phyloP scores from a whole-genome alignment of 1,140 invertebrate genomes.

The Papilio xuthus region DNA sequence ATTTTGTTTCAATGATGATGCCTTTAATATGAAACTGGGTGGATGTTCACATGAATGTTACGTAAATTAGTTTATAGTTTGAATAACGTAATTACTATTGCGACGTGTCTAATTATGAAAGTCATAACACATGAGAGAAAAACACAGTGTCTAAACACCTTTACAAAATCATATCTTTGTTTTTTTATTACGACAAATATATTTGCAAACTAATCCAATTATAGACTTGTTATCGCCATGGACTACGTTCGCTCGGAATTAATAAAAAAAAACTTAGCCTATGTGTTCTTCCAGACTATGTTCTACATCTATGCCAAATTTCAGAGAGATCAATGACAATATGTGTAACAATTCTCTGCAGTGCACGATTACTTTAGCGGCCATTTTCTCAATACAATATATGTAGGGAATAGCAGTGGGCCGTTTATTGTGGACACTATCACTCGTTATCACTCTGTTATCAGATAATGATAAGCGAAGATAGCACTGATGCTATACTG shows the following conservation, averaged over 20 bases:
- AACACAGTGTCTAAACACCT: too few species aligned
- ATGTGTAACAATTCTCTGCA: too few species aligned
- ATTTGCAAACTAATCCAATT: too few species aligned
- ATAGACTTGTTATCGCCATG: too few species aligned
- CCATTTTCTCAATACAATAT: neutral
- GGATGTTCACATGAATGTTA: constrained; percentile 15
- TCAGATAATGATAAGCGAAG: constrained; percentile 9
- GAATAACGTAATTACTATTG: constrained; percentile 2
- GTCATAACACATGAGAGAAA: neutral
- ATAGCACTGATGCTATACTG: neutral
- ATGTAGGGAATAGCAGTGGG: neutral
- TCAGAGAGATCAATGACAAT: too few species aligned
- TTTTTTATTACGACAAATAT: too few species aligned
- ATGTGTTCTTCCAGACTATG: too few species aligned
- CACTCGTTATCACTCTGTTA: neutral
- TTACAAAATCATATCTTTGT: too few species aligned
- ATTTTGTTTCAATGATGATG: neutral
- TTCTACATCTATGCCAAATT: too few species aligned
- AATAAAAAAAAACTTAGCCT: too few species aligned
- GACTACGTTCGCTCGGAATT: too few species aligned
- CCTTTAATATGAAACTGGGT: neutral
- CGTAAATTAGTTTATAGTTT: neutral
- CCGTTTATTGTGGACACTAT: neutral
- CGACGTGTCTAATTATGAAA: constrained; percentile 16
- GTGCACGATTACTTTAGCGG: neutral